Percentiles rank a stretch among this genome's conserved stretches.
These are phyloP conservation scores for Ptychobarbus kaznakovi DNA, from an alignment of 2,797 vertebrate genomes.

Conservation along the genomic window DNA sequence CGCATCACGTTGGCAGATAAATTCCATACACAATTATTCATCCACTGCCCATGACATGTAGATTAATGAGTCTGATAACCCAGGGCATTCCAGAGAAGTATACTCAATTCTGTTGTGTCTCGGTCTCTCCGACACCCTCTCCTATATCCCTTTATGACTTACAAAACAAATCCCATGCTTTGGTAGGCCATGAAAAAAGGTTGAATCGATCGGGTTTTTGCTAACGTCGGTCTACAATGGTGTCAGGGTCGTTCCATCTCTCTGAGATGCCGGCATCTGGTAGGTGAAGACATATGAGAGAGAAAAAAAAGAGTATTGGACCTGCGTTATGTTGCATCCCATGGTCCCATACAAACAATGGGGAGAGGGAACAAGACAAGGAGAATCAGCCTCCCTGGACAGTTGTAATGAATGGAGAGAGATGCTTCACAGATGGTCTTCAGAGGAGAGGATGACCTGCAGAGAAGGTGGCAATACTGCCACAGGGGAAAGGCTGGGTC, in stretches of 20 bases:
- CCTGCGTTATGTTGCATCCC: conserved; percentile 8
- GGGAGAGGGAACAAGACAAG: conserved; percentile 33
- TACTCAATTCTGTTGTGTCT: conserved; percentile 84
- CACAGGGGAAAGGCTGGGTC: conserved; percentile 47
- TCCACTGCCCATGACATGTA: conserved; percentile 96
- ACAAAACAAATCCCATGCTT: conserved; percentile 74
- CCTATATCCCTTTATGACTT: conserved; percentile 71
- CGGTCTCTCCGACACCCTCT: conserved; percentile 67
- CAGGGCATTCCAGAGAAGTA: conserved; percentile 88
- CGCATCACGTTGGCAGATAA: conserved; percentile 95
- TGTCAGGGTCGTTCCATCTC: conserved; percentile 49
- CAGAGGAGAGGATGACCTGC: conserved; percentile 71
- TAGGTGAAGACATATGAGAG: conserved; percentile 47
- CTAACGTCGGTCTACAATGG: conserved; percentile 56
- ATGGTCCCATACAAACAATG: conserved; percentile 37
- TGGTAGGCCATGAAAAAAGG: conserved; percentile 70
- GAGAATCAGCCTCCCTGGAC: conserved; percentile 56
- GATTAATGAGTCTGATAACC: conserved; percentile 99
- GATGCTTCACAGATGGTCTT: conserved; percentile 71
- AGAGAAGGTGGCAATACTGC: conserved; percentile 46
- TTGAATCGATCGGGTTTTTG: conserved; percentile 67
- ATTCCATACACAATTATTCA: conserved; percentile 99
- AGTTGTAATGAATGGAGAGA: conserved; percentile 70
- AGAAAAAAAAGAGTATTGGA: neutral
- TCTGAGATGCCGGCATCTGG: neutral